These are phyloP conservation scores for Dendroctonus valens DNA, from an alignment of 1,140 invertebrate species.

Conservation along the genomic window DNA sequence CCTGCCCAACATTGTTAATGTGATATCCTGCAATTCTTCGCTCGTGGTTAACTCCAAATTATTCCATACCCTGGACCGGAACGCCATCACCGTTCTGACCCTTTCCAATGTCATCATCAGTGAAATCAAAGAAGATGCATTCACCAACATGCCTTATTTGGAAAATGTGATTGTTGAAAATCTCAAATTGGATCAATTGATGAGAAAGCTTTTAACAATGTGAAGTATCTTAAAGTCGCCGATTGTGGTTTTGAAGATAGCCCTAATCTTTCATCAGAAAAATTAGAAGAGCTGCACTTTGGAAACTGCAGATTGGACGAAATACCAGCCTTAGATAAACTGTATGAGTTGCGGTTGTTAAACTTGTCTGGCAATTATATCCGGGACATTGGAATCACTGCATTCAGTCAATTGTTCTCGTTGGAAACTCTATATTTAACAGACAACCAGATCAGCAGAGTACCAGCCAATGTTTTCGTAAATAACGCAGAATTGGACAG, in stretches of 20 bases:
- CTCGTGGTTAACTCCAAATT: slow-evolving; percentile 30
- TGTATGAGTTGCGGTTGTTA: slow-evolving; percentile 38
- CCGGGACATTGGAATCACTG: slow-evolving; percentile 36
- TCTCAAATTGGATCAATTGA: slow-evolving; percentile 37
- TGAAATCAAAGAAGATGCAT: slow-evolving; percentile 36
- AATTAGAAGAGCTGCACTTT: slow-evolving; percentile 42
- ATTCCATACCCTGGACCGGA: slow-evolving; percentile 22
- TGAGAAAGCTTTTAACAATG: slow-evolving; percentile 36
- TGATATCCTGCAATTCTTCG: slow-evolving; percentile 25
- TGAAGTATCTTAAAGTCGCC: slow-evolving; percentile 34
- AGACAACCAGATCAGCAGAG: slow-evolving; percentile 43
- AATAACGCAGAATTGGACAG: slow-evolving; percentile 39
- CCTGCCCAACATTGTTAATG: slow-evolving; percentile 26
- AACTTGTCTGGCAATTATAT: slow-evolving; percentile 45
- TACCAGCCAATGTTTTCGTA: slow-evolving; percentile 38
- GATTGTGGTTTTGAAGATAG: slow-evolving; percentile 35
- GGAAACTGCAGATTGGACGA: slow-evolving; percentile 41
- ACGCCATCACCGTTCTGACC: slow-evolving; percentile 24
- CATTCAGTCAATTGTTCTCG: slow-evolving; percentile 39
- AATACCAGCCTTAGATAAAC: slow-evolving; percentile 37
- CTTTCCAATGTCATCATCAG: slow-evolving; percentile 36
- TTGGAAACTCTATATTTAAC: slow-evolving; percentile 43
- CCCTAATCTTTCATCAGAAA: slow-evolving; percentile 39
- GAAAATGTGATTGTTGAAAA: slow-evolving; percentile 36
- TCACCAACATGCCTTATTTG: slow-evolving; percentile 31